Conservation (phyloP, 2,113 vertebrate species). For the Saguinus midas region DNA sequence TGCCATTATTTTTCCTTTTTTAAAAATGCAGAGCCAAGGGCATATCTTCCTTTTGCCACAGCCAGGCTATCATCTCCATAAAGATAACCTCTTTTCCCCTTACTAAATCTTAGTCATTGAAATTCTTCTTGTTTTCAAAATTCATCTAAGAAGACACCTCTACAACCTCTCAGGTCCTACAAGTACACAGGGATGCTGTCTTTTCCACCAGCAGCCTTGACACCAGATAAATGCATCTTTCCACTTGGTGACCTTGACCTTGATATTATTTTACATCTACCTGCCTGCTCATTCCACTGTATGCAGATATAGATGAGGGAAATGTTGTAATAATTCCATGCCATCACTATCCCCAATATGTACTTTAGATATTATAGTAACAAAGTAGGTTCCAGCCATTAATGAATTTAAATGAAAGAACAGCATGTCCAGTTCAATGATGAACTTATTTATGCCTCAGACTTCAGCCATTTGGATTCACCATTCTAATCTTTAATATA, state of each 20-base stretch:
- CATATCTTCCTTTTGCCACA: neutral
- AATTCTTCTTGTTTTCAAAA: neutral
- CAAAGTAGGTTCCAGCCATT: neutral
- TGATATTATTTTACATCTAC: neutral
- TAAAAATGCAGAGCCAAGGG: neutral
- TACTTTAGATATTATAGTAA: neutral
- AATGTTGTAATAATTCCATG: neutral
- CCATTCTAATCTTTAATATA: neutral
- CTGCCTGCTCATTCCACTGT: neutral
- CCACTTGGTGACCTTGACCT: neutral
- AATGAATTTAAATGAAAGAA: slow-evolving; percentile 17
- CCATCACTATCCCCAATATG: neutral
- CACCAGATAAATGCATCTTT: neutral
- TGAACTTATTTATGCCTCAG: neutral
- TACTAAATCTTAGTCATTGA: neutral
- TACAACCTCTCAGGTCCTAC: neutral
- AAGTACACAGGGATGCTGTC: neutral
- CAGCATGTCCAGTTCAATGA: neutral
- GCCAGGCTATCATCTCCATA: neutral
- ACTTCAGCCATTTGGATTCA: neutral
- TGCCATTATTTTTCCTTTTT: neutral
- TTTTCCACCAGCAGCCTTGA: neutral
- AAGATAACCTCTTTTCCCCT: slow-evolving; percentile 17
- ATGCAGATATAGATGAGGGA: neutral
- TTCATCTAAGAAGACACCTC: neutral